Evolutionary conservation across 2,113 vertebrate species (phyloP).

Genomic region (Hippocampus comes): DNA sequence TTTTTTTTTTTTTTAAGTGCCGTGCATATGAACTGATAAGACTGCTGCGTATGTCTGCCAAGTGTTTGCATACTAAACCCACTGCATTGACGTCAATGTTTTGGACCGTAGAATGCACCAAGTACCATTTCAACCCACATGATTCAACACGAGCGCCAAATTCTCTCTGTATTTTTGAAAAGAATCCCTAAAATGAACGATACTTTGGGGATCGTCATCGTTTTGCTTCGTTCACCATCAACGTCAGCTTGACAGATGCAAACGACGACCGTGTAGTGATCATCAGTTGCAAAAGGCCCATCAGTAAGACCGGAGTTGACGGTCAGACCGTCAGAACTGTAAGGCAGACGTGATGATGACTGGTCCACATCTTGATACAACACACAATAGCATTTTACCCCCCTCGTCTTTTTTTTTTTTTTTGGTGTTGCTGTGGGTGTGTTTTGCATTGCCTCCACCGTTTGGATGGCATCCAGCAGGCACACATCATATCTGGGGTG

Average conservation of each 20-base stretch:
- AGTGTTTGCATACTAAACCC: not conserved
- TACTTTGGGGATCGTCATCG: not conserved
- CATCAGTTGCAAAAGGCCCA: no score
- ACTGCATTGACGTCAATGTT: not conserved
- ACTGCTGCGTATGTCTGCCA: not conserved
- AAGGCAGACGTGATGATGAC: no score
- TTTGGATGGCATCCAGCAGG: not conserved
- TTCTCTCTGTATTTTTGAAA: no score
- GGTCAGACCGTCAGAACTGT: no score
- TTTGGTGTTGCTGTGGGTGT: no score
- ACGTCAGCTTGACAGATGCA: no score
- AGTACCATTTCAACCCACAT: no score
- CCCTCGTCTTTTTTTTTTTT: not conserved
- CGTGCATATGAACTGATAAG: not conserved
- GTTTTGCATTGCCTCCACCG: not conserved
- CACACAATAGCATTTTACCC: no score
- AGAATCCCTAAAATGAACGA: not conserved
- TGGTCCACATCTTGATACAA: no score
- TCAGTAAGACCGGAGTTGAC: no score
- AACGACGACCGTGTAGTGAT: no score
- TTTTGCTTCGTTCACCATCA: not conserved
- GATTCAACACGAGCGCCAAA: no score
- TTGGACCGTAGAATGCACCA: not conserved
- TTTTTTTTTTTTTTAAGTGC: not conserved
- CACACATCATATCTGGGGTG: slow-evolving; percentile 1